Evolutionary conservation across 2,888 invertebrate species (phyloP).

Genomic region (Dolichopus griseipennis): DNA sequence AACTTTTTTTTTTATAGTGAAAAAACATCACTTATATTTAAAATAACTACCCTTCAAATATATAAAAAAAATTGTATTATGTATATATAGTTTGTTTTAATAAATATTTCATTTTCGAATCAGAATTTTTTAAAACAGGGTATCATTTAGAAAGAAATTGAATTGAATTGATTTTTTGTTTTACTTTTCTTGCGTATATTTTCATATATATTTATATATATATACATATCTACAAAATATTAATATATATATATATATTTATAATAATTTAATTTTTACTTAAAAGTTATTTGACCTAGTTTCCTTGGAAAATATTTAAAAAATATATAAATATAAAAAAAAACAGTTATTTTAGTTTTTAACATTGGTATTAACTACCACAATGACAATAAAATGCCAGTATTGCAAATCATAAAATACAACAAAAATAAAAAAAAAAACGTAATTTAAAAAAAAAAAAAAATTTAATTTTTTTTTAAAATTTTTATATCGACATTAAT

Average conservation of each 20-base stretch:
- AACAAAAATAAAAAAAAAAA: background rate
- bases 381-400: background rate
- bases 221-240: background rate
- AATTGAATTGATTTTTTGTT: too few species aligned
- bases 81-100: too few species aligned
- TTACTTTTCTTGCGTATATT: background rate
- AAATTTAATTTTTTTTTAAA: background rate
- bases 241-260: background rate
- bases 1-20: too few species aligned
- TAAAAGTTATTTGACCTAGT: slow-evolving; percentile 6
- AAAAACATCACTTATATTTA: too few species aligned
- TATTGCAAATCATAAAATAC: background rate
- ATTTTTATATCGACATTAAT: background rate
- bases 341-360: background rate
- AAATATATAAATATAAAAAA: too few species aligned
- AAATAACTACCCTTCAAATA: too few species aligned
- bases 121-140: too few species aligned
- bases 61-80: too few species aligned
- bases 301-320: background rate
- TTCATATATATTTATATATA: background rate
- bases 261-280: background rate
- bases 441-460: background rate
- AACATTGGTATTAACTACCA: background rate
- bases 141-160: too few species aligned
- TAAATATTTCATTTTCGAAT: too few species aligned